Conservation (phyloP, 2,888 invertebrate species). For the Eulithis testata region DNA sequence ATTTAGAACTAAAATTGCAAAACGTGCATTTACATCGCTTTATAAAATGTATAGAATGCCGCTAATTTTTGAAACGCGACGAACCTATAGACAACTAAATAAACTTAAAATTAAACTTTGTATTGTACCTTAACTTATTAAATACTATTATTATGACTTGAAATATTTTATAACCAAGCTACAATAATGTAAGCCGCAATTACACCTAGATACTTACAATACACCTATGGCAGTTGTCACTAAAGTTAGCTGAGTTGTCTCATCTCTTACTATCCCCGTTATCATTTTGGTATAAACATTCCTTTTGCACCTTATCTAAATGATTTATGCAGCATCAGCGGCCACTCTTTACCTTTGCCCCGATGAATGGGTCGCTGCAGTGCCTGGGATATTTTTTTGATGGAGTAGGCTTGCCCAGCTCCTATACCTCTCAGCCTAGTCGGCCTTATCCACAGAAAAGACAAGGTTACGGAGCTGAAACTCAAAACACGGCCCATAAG, state of each 20-base stretch:
- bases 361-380: no score
- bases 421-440: no score
- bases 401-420: no score
- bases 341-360: no score
- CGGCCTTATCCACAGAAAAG: no score
- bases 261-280: constrained; percentile 53
- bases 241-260: constrained; percentile 80
- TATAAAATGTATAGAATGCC: constrained; percentile 11
- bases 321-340: no score
- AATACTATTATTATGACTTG: constrained; percentile 83
- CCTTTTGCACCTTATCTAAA: no score
- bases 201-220: constrained; percentile 78
- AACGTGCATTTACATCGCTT: constrained; percentile 8
- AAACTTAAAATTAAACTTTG: constrained; percentile 32
- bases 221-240: constrained; percentile 78
- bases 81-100: not conserved
- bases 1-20: constrained; percentile 1
- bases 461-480: no score
- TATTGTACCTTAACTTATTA: constrained; percentile 75
- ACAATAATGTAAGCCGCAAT: constrained; percentile 63
- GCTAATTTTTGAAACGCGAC: not conserved
- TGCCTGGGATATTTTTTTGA: no score
- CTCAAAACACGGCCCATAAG: no score
- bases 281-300: constrained; percentile 46
- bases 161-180: constrained; percentile 70